phyloP scores from a whole-genome alignment of 2,797 vertebrate genomes.

The Vultur gryphus region DNA sequence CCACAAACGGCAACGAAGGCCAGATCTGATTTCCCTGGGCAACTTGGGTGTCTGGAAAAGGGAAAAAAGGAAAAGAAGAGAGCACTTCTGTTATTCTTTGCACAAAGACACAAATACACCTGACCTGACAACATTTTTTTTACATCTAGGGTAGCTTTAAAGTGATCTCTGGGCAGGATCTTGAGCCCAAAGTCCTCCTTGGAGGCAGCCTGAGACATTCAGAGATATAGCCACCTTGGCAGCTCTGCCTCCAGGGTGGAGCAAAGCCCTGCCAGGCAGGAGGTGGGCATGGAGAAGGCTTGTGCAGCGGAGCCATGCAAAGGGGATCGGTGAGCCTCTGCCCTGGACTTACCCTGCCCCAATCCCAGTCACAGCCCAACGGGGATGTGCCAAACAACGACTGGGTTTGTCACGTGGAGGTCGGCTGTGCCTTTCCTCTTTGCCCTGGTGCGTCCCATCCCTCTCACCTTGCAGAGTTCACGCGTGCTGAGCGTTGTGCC shows the following conservation, averaged over 20 bases:
- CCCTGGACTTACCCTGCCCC: not conserved
- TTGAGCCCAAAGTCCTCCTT: not conserved
- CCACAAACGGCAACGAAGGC: not conserved
- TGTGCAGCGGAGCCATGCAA: not conserved
- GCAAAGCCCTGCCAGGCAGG: not conserved
- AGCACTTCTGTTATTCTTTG: not conserved
- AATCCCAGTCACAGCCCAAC: not conserved
- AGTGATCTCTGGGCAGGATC: not conserved
- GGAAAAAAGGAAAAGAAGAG: not conserved
- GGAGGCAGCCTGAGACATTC: not conserved
- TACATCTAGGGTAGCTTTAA: not conserved
- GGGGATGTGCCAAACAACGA: fast-evolving
- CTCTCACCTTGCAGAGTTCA: not conserved
- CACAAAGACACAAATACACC: not conserved
- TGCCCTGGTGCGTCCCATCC: not conserved
- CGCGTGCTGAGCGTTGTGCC: fast-evolving
- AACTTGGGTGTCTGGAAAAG: not conserved
- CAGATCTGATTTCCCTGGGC: not conserved
- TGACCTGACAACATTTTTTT: not conserved
- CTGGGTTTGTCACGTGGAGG: not conserved
- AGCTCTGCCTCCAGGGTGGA: not conserved
- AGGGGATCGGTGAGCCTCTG: too few species aligned
- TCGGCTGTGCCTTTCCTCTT: not conserved
- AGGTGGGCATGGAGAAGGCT: not conserved
- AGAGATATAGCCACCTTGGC: not conserved